Evolutionary conservation across 2,113 vertebrate genomes (phyloP), one percentile per base, ranked within the genome.

Genomic region (Monarcha castaneiventris): DNA sequence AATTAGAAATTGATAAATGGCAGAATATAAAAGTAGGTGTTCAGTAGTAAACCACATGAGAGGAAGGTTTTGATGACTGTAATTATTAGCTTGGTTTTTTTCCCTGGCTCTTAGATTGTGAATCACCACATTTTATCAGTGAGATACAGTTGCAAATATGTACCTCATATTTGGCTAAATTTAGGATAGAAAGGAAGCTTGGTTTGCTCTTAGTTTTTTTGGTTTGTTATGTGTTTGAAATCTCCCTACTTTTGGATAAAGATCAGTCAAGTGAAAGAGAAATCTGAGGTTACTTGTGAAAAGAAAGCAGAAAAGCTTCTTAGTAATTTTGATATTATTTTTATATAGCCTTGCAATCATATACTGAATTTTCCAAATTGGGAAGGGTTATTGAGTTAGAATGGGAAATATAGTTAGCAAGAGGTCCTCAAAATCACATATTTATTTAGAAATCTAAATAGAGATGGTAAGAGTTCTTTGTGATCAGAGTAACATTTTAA

Each of bases 1-100:
- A 95, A 79, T 83, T 84, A 91, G 89, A 89, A 93, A 76, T 72
- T 94, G 71, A 89, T 91, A 72, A 68, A 26, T 48, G 52, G 48
- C 48, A 59, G 87, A 95, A 92, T 89, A 75, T 63, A 77, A 56
- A 96, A 94, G 64, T 75, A 91, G 43, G 23, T 68, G 55, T 93
- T 93, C 77, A 82, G 58, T 66, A 54, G n/a, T 81, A 93, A 84
- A 88, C 58, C 62, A 64, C 29, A 88, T 56, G 55, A 94, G 68
- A 62, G 32, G 48, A 74, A 86, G 76, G 71, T 89, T 94, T 62
- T 86, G 63, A 86, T 77, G 66, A 87, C 62, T 92, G 41, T 82
- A 68, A 78, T 88, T 76, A 93, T 96, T 93, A 94, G 15, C 76
- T 88, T 90, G 26, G n/a, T 46, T 81, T 93, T 87, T 64, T 13